These are phyloP conservation scores for Conchocele bisecta DNA, from an alignment of 2,888 invertebrate species.

Conservation along the genomic window DNA sequence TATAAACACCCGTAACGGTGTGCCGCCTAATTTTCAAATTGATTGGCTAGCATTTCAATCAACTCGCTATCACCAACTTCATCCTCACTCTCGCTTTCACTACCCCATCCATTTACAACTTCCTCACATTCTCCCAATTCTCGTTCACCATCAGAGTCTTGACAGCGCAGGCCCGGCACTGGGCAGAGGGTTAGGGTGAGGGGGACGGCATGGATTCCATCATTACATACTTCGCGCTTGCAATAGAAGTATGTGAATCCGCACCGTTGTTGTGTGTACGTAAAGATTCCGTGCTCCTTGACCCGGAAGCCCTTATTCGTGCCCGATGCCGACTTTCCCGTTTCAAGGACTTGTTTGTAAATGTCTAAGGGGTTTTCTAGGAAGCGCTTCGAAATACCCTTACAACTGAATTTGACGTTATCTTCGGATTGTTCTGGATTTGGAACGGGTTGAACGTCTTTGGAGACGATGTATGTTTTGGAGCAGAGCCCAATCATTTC, in stretches of 20 bases:
- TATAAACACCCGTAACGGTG: too few relatives aligned
- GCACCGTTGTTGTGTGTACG: neutral
- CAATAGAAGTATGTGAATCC: slow-evolving; percentile 2
- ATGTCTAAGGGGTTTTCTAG: neutral
- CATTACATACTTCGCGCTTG: neutral
- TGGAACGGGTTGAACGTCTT: neutral
- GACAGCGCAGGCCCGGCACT: too few relatives aligned
- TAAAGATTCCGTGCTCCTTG: neutral
- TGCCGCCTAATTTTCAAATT: too few relatives aligned
- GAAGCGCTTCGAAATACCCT: neutral
- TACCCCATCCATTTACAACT: too few relatives aligned
- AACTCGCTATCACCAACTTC: too few relatives aligned
- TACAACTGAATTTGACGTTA: slow-evolving; percentile 4
- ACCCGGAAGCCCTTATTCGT: neutral
- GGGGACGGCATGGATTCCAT: neutral
- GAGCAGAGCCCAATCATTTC: neutral
- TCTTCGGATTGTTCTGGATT: neutral
- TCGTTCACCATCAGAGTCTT: too few relatives aligned
- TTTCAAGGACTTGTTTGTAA: neutral
- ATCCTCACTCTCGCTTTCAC: too few relatives aligned
- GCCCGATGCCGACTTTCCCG: neutral
- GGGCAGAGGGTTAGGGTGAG: neutral
- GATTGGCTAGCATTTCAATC: too few relatives aligned
- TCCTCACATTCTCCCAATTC: too few relatives aligned
- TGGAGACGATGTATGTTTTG: slow-evolving; percentile 5